Conservation (phyloP, 2,797 vertebrate genomes). For the Acipenser ruthenus region DNA sequence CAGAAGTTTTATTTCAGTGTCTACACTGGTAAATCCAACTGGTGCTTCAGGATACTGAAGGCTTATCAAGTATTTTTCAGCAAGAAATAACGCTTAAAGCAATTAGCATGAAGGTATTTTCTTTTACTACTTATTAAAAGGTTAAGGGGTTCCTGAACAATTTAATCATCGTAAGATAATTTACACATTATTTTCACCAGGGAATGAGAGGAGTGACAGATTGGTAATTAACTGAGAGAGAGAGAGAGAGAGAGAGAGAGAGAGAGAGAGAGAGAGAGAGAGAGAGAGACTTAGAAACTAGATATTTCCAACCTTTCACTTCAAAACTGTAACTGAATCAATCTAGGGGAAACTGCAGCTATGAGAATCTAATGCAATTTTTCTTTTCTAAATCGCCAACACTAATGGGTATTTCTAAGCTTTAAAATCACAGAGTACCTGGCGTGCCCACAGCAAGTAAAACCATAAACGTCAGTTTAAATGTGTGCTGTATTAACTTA, state of each 20-base stretch:
- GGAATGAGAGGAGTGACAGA: slow-evolving; percentile 4
- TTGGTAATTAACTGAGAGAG: slow-evolving; percentile 16
- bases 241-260: background rate
- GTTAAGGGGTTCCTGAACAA: slow-evolving; percentile 16
- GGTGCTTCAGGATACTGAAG: background rate
- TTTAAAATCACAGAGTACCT: background rate
- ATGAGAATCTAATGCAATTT: background rate
- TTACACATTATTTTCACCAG: background rate
- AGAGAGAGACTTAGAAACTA: slow-evolving; percentile 1
- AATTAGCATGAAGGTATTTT: slow-evolving; percentile 23
- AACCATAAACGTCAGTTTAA: background rate
- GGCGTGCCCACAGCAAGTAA: background rate
- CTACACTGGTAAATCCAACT: too few relatives aligned
- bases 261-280: background rate
- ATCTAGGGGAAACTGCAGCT: background rate
- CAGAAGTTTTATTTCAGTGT: too few relatives aligned
- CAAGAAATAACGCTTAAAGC: slow-evolving; percentile 18
- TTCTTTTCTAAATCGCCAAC: background rate
- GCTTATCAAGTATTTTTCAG: slow-evolving; percentile 21
- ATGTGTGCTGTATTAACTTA: too few relatives aligned
- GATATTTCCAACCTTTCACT: slow-evolving; percentile 1
- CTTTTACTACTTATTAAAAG: slow-evolving; percentile 18
- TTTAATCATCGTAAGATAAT: slow-evolving; percentile 15
- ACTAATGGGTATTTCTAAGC: background rate
- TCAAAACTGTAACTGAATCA: slow-evolving; percentile 9